Base-by-base conservation (phyloP, 2,113 vertebrate genomes). In the Brachyistius frenatus region DNA sequence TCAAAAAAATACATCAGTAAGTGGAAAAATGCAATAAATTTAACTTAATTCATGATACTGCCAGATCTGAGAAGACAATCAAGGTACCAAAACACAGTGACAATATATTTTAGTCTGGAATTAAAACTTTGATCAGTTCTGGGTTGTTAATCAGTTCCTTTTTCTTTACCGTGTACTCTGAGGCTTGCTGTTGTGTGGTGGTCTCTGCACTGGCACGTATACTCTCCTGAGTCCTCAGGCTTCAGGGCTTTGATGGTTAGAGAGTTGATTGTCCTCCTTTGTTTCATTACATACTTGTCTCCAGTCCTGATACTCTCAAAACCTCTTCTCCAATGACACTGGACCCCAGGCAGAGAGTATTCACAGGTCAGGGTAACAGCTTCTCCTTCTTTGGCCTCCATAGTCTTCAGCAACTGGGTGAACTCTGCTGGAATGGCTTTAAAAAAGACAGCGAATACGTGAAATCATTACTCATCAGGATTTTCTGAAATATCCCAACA, bases 161-260 rank as follows among this genome's bases (percentile, higher is more conserved):
- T 23, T 23, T 23, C 56, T 67, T 30, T 58, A 97, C 98, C 96
- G 44, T 92, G 95, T 66, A 99, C 95, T 0, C 76, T 95, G 61
- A 99, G 91, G 3, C 84, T 94, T 7, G 97, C 96, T 39, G 87
- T 73, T 7, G 94, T 98, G 0, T 31, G 93, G 86, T 98, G 96
- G 55, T 96, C 94, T 8, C 96, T 93, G 66, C 93, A 96, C 58
- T 93, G 83, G 52, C 97, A 99, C 23, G 86, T 92, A 61, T 98
- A 99, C 55, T 96, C 94, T 33, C 97, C 98, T 0, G 95, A 89
- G 74, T 99, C 98, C 1, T 93, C 86, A 0, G 93, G 89, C 76
- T 93, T 95, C 61, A 98, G 58, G 4, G 3, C 58, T 5, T 93
- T 95, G 56, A 99, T 94, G 47, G 94, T 89, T 1, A 99, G 91